Conservation (phyloP, 2,113 vertebrate species). For the Desmodus rotundus region DNA sequence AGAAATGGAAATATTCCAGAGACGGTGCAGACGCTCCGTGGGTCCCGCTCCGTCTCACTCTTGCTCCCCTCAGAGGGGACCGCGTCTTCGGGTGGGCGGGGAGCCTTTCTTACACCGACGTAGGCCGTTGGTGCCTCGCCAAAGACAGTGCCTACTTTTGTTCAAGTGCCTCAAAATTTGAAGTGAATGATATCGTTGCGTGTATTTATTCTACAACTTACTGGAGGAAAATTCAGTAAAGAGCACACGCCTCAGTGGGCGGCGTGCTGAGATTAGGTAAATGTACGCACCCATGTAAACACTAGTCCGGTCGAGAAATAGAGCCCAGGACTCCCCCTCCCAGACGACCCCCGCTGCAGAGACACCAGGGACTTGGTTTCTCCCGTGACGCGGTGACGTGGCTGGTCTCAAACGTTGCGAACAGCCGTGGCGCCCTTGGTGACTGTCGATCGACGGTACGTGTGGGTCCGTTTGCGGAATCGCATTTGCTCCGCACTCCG, state of each 20-base stretch:
- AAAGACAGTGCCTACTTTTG: background rate
- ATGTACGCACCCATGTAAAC: background rate
- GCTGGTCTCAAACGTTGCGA: background rate
- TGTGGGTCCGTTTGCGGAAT: background rate
- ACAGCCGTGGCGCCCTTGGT: background rate
- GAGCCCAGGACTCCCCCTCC: background rate
- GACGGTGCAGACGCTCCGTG: fast-evolving
- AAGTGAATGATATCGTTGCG: background rate
- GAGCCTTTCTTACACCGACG: background rate
- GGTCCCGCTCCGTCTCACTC: fast-evolving
- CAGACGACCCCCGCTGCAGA: no score
- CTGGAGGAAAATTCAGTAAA: background rate
- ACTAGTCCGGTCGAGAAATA: no score
- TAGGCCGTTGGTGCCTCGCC: background rate
- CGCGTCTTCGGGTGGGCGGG: background rate
- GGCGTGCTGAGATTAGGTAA: background rate
- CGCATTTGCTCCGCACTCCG: background rate
- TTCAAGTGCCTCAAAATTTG: background rate
- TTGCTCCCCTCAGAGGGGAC: no score
- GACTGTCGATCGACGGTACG: fast-evolving
- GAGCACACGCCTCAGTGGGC: background rate
- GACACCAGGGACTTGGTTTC: background rate
- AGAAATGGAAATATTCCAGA: background rate
- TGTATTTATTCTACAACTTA: background rate
- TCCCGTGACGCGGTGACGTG: background rate